Evolutionary conservation across 2,113 vertebrate species (phyloP).

Genomic region (Oceanites oceanicus): DNA sequence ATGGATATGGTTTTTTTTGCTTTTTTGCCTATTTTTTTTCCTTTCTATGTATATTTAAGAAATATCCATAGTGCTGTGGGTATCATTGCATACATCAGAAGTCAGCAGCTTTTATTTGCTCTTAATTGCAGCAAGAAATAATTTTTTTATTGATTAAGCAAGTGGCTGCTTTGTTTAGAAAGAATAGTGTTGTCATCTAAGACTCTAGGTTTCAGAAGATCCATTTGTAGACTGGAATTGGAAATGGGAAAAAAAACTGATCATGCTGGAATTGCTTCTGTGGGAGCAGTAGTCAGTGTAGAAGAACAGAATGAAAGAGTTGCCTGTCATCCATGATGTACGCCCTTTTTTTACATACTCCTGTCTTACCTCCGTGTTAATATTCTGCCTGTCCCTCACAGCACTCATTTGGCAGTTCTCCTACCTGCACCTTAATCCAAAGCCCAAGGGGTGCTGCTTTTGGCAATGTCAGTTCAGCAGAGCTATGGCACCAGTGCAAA

Average conservation of each 20-base stretch:
- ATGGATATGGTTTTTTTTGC: neutral
- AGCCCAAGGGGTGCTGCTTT: neutral
- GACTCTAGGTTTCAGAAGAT: neutral
- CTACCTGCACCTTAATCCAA: neutral
- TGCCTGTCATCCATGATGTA: neutral
- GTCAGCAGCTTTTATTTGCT: constrained; percentile 56
- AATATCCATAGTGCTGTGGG: constrained; percentile 69
- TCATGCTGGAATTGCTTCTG: neutral
- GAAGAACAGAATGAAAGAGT: neutral
- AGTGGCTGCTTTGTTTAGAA: constrained; percentile 13
- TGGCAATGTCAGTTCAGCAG: neutral
- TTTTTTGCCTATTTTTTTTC: constrained; percentile 30
- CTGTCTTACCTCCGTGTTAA: neutral
- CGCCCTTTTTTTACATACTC: neutral
- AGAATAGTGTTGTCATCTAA: neutral
- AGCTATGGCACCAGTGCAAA: neutral
- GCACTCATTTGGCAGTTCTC: neutral
- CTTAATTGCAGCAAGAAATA: neutral
- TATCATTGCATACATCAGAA: constrained; percentile 66
- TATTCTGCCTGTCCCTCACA: neutral
- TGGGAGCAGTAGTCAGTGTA: neutral
- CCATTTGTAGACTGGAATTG: neutral
- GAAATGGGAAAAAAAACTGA: neutral
- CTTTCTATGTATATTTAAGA: constrained; percentile 70
- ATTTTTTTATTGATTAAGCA: neutral